Evolutionary conservation across 1,140 invertebrate genomes (phyloP).

Genomic region (Hesperophylax magnus): DNA sequence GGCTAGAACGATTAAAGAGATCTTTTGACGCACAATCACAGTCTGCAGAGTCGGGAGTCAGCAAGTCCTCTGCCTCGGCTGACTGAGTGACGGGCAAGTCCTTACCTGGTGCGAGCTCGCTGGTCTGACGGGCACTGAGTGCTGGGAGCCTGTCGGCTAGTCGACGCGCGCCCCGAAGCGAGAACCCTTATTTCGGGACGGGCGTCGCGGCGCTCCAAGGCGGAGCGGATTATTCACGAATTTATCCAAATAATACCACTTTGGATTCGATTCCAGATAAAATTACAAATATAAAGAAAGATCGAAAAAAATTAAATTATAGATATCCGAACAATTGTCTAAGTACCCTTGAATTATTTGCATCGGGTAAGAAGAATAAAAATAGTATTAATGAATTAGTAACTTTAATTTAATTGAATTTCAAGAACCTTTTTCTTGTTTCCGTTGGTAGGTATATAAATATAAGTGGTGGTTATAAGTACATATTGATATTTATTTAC

Average conservation of each 20-base stretch:
- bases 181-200: constrained; percentile 48
- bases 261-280: constrained; percentile 1
- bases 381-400: too few relatives aligned
- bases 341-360: too few relatives aligned
- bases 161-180: constrained; percentile 30
- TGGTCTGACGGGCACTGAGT: constrained; percentile 55
- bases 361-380: too few relatives aligned
- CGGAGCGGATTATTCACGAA: constrained; percentile 25
- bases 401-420: too few relatives aligned
- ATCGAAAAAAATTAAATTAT: too few relatives aligned
- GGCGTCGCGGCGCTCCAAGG: constrained; percentile 28
- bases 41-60: neutral
- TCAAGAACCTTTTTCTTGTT: too few relatives aligned
- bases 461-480: too few relatives aligned
- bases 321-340: too few relatives aligned
- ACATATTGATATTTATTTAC: too few relatives aligned
- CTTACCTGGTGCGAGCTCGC: constrained; percentile 57
- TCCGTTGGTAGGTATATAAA: too few relatives aligned
- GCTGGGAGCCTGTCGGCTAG: neutral
- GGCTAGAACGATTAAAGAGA: neutral
- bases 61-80: neutral
- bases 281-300: neutral
- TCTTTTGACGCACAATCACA: constrained; percentile 17
- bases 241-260: constrained; percentile 32
- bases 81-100: neutral